Conservation (phyloP, 2,797 vertebrate species). For the Benthosema pterotum region DNA sequence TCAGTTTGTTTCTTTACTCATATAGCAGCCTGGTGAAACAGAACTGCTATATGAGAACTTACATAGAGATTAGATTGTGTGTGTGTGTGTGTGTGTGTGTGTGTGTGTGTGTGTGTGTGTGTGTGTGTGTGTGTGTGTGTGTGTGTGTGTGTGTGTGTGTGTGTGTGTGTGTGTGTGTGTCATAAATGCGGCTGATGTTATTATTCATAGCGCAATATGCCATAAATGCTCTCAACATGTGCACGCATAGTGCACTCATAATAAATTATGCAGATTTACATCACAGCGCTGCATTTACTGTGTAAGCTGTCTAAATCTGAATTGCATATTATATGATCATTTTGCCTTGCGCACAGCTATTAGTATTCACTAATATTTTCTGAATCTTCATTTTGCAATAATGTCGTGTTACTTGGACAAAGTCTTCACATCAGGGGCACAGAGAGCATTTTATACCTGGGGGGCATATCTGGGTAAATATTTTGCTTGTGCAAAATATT, state of each 20-base stretch:
- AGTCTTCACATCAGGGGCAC: no score
- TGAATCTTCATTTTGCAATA: not conserved
- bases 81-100: not conserved
- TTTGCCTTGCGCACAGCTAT: slow-evolving; percentile 26
- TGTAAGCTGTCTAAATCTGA: slow-evolving; percentile 48
- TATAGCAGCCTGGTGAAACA: slow-evolving; percentile 2
- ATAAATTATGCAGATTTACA: slow-evolving; percentile 75
- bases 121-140: not conserved
- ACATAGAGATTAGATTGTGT: slow-evolving; percentile 18
- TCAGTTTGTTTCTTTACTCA: not conserved
- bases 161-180: not conserved
- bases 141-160: slow-evolving; percentile 23
- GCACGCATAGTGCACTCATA: slow-evolving; percentile 55
- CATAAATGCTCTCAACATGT: slow-evolving; percentile 66
- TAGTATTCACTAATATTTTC: slow-evolving; percentile 10
- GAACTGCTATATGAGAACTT: no score
- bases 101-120: slow-evolving; percentile 15
- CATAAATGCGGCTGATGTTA: slow-evolving; percentile 44
- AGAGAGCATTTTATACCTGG: no score
- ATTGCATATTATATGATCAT: slow-evolving; percentile 43
- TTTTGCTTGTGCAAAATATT: no score
- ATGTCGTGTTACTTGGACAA: not conserved
- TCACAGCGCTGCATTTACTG: slow-evolving; percentile 62
- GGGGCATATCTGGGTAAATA: no score
- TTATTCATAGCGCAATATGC: slow-evolving; percentile 58